Conservation (phyloP, 2,888 invertebrate species). For the Leucophenga montana region DNA sequence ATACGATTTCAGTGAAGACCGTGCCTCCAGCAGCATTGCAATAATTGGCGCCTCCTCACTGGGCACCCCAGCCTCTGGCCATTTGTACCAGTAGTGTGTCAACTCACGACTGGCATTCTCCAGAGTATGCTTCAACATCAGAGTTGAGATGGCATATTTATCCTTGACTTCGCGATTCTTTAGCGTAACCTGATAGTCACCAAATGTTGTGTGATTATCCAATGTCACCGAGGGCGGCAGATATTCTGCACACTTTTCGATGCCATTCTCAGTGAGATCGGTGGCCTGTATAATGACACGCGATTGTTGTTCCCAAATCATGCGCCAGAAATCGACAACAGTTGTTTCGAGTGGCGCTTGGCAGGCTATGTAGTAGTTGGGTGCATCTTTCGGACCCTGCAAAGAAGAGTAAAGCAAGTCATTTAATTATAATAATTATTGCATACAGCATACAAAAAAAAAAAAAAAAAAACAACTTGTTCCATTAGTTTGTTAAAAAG, state of each 20-base stretch:
- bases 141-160: constrained; percentile 90
- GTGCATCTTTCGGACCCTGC: constrained; percentile 88
- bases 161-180: constrained; percentile 92
- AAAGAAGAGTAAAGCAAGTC: constrained; percentile 36
- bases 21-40: constrained; percentile 89
- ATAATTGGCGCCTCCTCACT: constrained; percentile 87
- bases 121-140: constrained; percentile 87
- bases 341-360: constrained; percentile 92
- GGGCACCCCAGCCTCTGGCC: constrained; percentile 90
- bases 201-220: constrained; percentile 89
- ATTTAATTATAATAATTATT: too few species aligned
- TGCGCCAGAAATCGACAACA: constrained; percentile 92
- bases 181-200: constrained; percentile 86
- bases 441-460: too few species aligned
- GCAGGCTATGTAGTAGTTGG: constrained; percentile 91
- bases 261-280: constrained; percentile 90
- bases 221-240: constrained; percentile 93
- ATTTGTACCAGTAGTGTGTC: constrained; percentile 94
- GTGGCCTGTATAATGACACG: constrained; percentile 92
- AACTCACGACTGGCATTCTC: constrained; percentile 90
- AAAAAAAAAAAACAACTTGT: too few species aligned
- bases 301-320: constrained; percentile 96
- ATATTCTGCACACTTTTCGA: constrained; percentile 92
- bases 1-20: constrained; percentile 74
- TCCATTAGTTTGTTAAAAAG: too few species aligned